Conservation (phyloP, 2,113 vertebrate species). For the Ciconia stormi region DNA sequence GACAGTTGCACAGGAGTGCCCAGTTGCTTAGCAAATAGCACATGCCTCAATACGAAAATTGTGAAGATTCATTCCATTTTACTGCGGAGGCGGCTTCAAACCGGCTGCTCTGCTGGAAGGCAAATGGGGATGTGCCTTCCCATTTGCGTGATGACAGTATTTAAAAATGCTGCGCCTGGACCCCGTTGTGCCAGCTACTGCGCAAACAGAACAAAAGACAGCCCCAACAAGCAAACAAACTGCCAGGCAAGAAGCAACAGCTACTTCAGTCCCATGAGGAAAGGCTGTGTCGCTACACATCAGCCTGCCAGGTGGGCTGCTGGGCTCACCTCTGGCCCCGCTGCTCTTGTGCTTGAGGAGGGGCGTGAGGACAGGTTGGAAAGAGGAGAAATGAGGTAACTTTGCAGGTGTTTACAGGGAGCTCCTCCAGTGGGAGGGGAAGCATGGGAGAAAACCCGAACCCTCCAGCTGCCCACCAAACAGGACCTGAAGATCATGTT, state of each 20-base stretch:
- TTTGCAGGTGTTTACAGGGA: background rate
- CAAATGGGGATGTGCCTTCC: background rate
- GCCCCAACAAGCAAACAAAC: background rate
- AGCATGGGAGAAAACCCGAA: background rate
- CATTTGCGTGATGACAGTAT: background rate
- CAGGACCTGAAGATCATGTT: background rate
- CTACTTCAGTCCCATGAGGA: rapidly evolving
- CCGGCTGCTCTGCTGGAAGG: background rate
- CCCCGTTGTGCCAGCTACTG: background rate
- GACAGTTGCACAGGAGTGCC: background rate
- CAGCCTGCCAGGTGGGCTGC: background rate
- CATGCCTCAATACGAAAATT: rapidly evolving
- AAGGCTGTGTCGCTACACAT: background rate
- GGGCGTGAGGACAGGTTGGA: rapidly evolving
- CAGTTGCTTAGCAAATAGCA: background rate
- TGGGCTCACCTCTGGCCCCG: rapidly evolving
- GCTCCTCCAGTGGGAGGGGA: background rate
- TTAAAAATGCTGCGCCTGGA: background rate
- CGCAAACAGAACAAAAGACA: background rate
- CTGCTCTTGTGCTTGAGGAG: background rate
- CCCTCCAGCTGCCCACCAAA: background rate
- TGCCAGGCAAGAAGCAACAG: background rate
- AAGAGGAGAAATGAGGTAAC: background rate
- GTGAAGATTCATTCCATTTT: background rate
- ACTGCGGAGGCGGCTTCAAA: background rate